A percentile compares a stretch with the other conserved stretches of the same genome.
phyloP scores from a whole-genome alignment of 2,888 invertebrate species.

The Lamproptera curius region DNA sequence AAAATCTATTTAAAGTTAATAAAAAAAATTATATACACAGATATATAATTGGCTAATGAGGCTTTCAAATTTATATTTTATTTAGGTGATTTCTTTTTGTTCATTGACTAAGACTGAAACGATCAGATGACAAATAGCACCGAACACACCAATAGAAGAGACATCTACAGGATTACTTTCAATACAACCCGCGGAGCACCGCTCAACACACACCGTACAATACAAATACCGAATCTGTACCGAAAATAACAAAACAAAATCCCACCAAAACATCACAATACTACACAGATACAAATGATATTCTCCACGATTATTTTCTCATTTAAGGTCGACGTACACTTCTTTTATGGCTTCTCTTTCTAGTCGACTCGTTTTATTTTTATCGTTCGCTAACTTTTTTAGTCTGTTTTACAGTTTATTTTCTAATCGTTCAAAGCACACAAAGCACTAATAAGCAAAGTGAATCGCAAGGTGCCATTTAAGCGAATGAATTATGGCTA shows the following conservation, averaged over 20 bases:
- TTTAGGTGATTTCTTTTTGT: conserved; percentile 55
- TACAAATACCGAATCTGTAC: conserved; percentile 10
- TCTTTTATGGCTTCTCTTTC: conserved; percentile 33
- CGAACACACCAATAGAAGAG: conserved; percentile 66
- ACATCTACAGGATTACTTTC: conserved; percentile 33
- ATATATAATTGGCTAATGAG: conserved; percentile 75
- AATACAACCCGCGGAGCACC: conserved; percentile 56
- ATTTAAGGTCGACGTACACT: conserved; percentile 30
- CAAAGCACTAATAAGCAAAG: conserved; percentile 46
- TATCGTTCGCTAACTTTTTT: conserved; percentile 25
- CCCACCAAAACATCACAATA: conserved; percentile 33
- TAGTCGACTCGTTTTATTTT: conserved; percentile 32
- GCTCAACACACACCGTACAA: conserved; percentile 29
- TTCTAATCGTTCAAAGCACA: conserved; percentile 34
- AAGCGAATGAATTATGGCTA: conserved; percentile 63
- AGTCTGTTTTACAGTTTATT: conserved; percentile 27
- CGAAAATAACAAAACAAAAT: conserved; percentile 20
- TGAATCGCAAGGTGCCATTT: conserved; percentile 74
- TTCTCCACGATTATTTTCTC: conserved; percentile 25
- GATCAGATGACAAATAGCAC: conserved; percentile 58
- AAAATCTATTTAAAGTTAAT: conserved; percentile 49
- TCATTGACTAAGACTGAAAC: conserved; percentile 68
- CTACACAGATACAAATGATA: conserved; percentile 25
- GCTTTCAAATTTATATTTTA: conserved; percentile 68
- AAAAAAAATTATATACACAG: conserved; percentile 62